These are phyloP conservation scores for Aleiodes alternator DNA, from an alignment of 2,888 invertebrate genomes.

Conservation along the genomic window DNA sequence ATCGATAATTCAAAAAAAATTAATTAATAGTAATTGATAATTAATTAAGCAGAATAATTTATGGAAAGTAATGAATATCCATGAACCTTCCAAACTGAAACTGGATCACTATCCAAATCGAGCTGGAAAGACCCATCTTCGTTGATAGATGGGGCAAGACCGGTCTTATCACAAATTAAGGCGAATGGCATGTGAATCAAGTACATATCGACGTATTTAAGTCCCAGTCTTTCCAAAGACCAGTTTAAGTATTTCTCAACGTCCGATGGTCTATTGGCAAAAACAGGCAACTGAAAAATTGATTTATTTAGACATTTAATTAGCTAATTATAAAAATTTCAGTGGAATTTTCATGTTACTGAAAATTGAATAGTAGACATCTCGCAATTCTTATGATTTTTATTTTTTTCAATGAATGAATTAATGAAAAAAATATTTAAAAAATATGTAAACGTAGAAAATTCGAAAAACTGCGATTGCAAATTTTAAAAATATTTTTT, in stretches of 20 bases:
- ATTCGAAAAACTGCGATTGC: too few relatives aligned
- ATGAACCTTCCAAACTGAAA: conserved; percentile 83
- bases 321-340: conserved; percentile 2
- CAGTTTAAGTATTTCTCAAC: conserved; percentile 81
- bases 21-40: too few relatives aligned
- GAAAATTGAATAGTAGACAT: too few relatives aligned
- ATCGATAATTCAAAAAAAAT: background rate
- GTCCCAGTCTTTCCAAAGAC: conserved; percentile 81
- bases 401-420: conserved; percentile 7
- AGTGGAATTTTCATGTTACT: background rate
- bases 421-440: too few relatives aligned
- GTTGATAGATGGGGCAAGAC: conserved; percentile 77
- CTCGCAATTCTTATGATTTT: background rate
- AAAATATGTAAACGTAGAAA: too few relatives aligned
- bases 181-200: conserved; percentile 87
- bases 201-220: conserved; percentile 86
- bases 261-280: conserved; percentile 82
- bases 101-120: conserved; percentile 81
- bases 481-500: too few relatives aligned
- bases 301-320: background rate
- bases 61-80: background rate
- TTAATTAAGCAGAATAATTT: background rate
- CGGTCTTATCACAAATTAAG: conserved; percentile 78
- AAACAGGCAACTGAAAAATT: conserved; percentile 80
- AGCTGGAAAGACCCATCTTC: conserved; percentile 79